phyloP scores from a whole-genome alignment of 2,113 vertebrate genomes.

The Pogonocichla stellata region DNA sequence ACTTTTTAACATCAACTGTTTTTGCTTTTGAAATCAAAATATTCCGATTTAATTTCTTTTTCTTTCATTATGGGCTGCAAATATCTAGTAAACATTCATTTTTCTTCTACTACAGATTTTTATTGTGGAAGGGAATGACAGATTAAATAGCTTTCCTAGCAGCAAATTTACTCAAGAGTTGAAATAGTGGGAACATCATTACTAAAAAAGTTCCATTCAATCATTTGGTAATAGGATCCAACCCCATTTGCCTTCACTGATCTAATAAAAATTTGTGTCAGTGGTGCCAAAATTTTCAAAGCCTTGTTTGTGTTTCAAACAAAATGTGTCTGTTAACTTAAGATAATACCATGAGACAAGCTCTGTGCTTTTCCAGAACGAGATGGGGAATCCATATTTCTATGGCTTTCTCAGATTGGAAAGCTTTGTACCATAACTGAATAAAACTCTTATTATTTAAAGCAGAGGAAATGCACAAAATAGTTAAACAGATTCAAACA shows the following conservation, averaged over 20 bases:
- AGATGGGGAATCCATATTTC: not conserved
- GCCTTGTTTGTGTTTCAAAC: not conserved
- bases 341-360: not conserved
- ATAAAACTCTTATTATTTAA: not conserved
- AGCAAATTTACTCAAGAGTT: not conserved
- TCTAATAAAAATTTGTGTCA: not conserved
- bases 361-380: not conserved
- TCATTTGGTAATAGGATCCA: not conserved
- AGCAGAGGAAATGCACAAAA: rapidly evolving
- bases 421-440: not conserved
- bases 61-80: not conserved
- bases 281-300: not conserved
- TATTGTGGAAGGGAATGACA: not conserved
- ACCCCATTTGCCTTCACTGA: not conserved
- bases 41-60: not conserved
- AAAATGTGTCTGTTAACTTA: not conserved
- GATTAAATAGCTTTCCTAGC: not conserved
- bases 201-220: not conserved
- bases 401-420: not conserved
- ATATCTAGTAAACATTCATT: not conserved
- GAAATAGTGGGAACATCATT: not conserved
- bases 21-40: not conserved
- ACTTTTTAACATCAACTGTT: not conserved
- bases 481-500: not conserved
- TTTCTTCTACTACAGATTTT: not conserved